These are phyloP conservation scores for Ecliptopera silaceata DNA, from an alignment of 2,888 invertebrate genomes.

Conservation along the genomic window DNA sequence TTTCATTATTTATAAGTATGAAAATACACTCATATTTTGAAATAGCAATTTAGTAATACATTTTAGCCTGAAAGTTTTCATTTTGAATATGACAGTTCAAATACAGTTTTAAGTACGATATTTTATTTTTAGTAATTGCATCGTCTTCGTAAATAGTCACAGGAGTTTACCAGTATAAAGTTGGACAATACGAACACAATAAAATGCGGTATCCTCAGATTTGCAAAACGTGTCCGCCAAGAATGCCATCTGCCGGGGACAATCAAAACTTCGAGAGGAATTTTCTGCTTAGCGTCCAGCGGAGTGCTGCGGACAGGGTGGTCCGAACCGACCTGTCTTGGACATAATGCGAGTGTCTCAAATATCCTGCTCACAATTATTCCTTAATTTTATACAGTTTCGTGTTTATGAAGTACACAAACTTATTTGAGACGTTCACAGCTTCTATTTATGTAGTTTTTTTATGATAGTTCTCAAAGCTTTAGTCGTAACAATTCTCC, in stretches of 20 bases:
- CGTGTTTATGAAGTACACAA: neutral
- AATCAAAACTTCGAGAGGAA: constrained; percentile 82
- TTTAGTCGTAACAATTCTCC: too few relatives aligned
- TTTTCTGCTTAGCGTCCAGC: constrained; percentile 78
- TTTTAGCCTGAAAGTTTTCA: neutral
- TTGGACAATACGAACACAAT: constrained; percentile 74
- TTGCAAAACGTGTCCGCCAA: constrained; percentile 72
- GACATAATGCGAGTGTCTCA: constrained; percentile 42
- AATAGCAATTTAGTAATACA: too few relatives aligned
- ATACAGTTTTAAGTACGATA: neutral
- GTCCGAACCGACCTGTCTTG: constrained; percentile 48
- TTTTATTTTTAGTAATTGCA: neutral
- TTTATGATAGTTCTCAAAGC: neutral
- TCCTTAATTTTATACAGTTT: constrained; percentile 23
- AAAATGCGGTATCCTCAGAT: constrained; percentile 68
- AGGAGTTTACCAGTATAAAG: constrained; percentile 63
- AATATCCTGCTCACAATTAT: constrained; percentile 35
- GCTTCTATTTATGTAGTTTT: neutral
- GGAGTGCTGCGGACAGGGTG: constrained; percentile 64
- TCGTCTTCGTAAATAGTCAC: neutral
- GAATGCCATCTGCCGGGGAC: constrained; percentile 81
- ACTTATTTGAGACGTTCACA: neutral
- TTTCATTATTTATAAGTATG: too few relatives aligned
- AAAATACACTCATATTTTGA: too few relatives aligned
- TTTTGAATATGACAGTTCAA: neutral